phyloP scores from a whole-genome alignment of 1,140 invertebrate species.

The Dreissena rostriformis region DNA sequence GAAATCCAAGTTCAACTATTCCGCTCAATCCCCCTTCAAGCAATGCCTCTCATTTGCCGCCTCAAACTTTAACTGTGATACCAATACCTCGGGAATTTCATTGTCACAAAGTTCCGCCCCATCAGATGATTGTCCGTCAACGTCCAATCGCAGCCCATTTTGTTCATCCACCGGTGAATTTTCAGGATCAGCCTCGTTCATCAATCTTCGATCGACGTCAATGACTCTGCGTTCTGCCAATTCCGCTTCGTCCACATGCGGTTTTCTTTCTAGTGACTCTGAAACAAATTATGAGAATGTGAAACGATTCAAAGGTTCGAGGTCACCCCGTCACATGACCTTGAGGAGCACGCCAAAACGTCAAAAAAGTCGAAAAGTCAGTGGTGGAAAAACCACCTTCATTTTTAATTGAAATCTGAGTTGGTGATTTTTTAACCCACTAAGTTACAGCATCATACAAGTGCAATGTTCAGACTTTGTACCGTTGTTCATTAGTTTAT shows the following conservation, averaged over 20 bases:
- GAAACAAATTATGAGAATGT: slow-evolving; percentile 42
- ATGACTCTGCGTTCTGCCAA: slow-evolving; percentile 55
- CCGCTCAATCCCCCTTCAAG: slow-evolving; percentile 48
- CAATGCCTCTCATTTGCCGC: slow-evolving; percentile 47
- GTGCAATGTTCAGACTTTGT: too few species aligned
- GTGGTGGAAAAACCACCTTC: slow-evolving; percentile 42
- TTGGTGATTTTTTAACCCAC: too few species aligned
- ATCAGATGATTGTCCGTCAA: slow-evolving; percentile 26
- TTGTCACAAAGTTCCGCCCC: slow-evolving; percentile 48
- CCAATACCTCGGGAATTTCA: slow-evolving; percentile 56
- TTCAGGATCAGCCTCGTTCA: slow-evolving; percentile 43
- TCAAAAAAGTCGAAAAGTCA: slow-evolving; percentile 46
- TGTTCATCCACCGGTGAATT: slow-evolving; percentile 23
- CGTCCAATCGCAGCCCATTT: slow-evolving; percentile 28
- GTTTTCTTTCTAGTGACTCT: slow-evolving; percentile 53
- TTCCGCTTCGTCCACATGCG: slow-evolving; percentile 40
- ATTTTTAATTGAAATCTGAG: slow-evolving; percentile 28
- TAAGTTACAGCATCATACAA: too few species aligned
- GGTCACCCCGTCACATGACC: slow-evolving; percentile 65
- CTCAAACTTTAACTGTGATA: slow-evolving; percentile 52
- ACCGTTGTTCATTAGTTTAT: too few species aligned
- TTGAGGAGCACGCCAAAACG: slow-evolving; percentile 61
- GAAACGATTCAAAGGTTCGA: slow-evolving; percentile 45
- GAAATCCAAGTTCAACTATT: slow-evolving; percentile 56
- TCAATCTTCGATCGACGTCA: slow-evolving; percentile 47